Evolutionary conservation across 2,888 invertebrate genomes (phyloP).

Genomic region (Empis livida): DNA sequence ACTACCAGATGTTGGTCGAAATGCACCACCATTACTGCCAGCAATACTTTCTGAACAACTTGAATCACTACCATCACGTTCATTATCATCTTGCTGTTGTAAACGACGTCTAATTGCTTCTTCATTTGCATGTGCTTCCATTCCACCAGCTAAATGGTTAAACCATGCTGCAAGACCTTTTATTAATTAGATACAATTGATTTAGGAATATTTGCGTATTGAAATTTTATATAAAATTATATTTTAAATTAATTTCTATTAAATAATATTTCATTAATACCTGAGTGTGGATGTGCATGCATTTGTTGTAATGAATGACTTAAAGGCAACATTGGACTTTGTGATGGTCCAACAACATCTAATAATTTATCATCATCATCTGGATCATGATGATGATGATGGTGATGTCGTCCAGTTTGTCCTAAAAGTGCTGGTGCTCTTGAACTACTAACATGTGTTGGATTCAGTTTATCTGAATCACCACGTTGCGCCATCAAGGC

Average conservation of each 20-base stretch:
- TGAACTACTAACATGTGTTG: conserved; percentile 43
- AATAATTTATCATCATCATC: conserved; percentile 75
- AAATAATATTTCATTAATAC: conserved; percentile 20
- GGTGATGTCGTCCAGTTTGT: conserved; percentile 32
- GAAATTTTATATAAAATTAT: too few species aligned
- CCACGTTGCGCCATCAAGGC: conserved; percentile 41
- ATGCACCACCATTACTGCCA: conserved; percentile 37
- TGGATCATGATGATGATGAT: conserved; percentile 33
- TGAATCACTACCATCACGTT: conserved; percentile 56
- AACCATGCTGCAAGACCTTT: conserved; percentile 48
- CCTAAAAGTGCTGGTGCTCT: conserved; percentile 33
- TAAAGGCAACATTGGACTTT: conserved; percentile 58
- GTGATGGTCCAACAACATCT: conserved; percentile 79
- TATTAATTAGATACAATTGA: conserved; percentile 20
- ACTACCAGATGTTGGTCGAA: conserved; percentile 38
- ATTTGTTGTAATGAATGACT: conserved; percentile 37
- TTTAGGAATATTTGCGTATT: neutral
- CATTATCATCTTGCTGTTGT: conserved; percentile 48
- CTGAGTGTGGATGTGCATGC: conserved; percentile 38
- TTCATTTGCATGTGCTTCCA: conserved; percentile 38
- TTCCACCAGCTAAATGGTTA: conserved; percentile 43
- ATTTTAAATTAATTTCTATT: neutral
- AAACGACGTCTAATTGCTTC: conserved; percentile 35
- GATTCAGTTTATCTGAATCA: conserved; percentile 39
- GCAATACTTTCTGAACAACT: conserved; percentile 54